phyloP scores from a whole-genome alignment of 1,140 invertebrate genomes.

The Hylyphantes graminicola region DNA sequence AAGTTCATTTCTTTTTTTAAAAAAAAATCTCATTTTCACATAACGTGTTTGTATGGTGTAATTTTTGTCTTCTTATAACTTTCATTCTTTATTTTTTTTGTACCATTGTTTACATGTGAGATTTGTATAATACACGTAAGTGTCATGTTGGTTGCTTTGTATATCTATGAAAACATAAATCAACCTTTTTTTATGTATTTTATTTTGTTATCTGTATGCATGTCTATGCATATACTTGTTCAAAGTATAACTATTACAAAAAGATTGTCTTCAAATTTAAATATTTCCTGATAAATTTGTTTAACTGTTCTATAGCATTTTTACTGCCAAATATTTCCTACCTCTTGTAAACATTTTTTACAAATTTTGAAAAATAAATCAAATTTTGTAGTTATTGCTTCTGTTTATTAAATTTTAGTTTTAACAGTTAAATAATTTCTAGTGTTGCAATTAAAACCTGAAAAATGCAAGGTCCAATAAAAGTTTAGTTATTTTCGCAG shows the following conservation, averaged over 20 bases:
- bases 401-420: not conserved
- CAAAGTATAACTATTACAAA: not conserved
- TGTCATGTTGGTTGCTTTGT: no score
- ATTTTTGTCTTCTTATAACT: no score
- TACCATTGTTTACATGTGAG: no score
- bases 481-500: no score
- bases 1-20: no score
- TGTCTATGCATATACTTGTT: not conserved
- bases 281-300: not conserved
- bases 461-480: no score
- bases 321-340: conserved; percentile 36
- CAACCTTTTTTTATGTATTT: not conserved
- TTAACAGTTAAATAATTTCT: no score
- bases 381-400: conserved; percentile 6
- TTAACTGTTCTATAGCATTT: not conserved
- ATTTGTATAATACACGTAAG: no score
- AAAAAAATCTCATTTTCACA: no score
- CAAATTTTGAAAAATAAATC: conserved; percentile 10
- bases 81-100: no score
- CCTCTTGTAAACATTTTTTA: conserved; percentile 29
- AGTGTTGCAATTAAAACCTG: no score
- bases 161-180: not conserved
- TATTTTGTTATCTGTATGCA: not conserved
- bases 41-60: no score
- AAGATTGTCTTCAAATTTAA: not conserved